phyloP scores from a whole-genome alignment of 2,888 invertebrate genomes.

The Oscheius sp. region DNA sequence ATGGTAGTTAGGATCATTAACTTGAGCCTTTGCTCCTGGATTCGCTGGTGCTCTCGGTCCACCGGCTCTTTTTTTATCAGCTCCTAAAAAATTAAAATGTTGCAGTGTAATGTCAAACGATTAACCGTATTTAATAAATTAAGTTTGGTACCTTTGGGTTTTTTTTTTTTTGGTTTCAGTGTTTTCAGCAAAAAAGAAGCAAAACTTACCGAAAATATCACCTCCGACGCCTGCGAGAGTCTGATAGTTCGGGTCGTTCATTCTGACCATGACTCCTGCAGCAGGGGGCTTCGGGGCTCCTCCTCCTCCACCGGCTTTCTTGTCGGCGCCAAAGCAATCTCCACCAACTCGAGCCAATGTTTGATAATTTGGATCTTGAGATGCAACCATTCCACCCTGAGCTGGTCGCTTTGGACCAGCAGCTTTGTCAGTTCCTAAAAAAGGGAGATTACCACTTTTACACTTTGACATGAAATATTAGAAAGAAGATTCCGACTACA shows the following conservation, averaged over 20 bases:
- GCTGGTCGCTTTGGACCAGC: neutral
- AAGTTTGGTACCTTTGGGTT: too few relatives aligned
- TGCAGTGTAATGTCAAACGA: too few relatives aligned
- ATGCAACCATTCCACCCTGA: neutral
- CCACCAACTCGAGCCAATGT: neutral
- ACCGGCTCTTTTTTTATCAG: neutral
- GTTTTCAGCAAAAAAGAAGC: too few relatives aligned
- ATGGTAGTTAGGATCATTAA: slow-evolving; percentile 15
- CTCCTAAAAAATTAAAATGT: too few relatives aligned
- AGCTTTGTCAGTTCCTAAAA: too few relatives aligned
- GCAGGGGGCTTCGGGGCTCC: neutral
- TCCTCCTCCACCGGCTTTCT: neutral
- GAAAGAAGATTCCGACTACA: too few relatives aligned
- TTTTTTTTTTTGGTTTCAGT: too few relatives aligned
- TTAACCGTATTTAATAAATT: too few relatives aligned
- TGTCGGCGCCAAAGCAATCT: slow-evolving; percentile 23
- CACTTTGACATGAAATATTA: too few relatives aligned
- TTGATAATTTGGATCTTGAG: slow-evolving; percentile 4
- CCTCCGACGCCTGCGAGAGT: slow-evolving; percentile 17
- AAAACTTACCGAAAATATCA: neutral
- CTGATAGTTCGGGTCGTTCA: slow-evolving; percentile 19
- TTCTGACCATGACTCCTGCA: neutral
- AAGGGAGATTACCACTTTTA: too few relatives aligned
- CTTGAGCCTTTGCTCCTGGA: neutral
- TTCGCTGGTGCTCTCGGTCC: neutral